Evolutionary conservation across 2,888 invertebrate species (phyloP).

Genomic region (Protophormia terraenovae): DNA sequence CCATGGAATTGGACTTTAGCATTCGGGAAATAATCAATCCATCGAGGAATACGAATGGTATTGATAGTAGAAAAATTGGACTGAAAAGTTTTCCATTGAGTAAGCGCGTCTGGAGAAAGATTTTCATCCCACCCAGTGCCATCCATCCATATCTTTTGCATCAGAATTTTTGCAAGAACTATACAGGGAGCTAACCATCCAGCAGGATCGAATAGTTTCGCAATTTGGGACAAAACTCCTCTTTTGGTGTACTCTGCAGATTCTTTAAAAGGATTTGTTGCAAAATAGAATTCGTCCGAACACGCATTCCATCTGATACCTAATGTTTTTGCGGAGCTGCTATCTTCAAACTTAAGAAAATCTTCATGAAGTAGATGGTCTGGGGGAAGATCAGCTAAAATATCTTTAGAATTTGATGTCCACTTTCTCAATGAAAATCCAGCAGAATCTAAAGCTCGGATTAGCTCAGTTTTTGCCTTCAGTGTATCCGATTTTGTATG

Average conservation of each 20-base stretch:
- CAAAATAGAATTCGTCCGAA: conserved; percentile 49
- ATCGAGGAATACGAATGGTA: conserved; percentile 47
- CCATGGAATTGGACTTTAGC: conserved; percentile 43
- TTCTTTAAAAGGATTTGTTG: neutral
- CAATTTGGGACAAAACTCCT: conserved; percentile 55
- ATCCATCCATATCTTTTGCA: conserved; percentile 64
- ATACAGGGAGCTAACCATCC: conserved; percentile 61
- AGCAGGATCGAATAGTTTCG: conserved; percentile 63
- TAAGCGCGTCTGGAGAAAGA: conserved; percentile 5
- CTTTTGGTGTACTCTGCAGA: conserved; percentile 41
- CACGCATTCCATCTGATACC: conserved; percentile 63
- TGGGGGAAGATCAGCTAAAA: too few species aligned
- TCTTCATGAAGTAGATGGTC: neutral
- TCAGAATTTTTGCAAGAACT: conserved; percentile 58
- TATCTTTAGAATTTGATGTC: neutral
- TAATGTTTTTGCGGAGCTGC: conserved; percentile 36
- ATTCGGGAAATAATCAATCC: conserved; percentile 31
- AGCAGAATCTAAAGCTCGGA: neutral
- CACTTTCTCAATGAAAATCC: neutral
- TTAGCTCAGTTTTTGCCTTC: neutral
- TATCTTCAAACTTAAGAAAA: neutral
- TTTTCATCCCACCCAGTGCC: conserved; percentile 46
- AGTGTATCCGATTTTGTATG: neutral
- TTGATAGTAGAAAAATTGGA: conserved; percentile 33
- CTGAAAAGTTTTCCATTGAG: conserved; percentile 38